Evolutionary conservation across 1,140 invertebrate species (phyloP).

Genomic region (Zaprionus capensis): DNA sequence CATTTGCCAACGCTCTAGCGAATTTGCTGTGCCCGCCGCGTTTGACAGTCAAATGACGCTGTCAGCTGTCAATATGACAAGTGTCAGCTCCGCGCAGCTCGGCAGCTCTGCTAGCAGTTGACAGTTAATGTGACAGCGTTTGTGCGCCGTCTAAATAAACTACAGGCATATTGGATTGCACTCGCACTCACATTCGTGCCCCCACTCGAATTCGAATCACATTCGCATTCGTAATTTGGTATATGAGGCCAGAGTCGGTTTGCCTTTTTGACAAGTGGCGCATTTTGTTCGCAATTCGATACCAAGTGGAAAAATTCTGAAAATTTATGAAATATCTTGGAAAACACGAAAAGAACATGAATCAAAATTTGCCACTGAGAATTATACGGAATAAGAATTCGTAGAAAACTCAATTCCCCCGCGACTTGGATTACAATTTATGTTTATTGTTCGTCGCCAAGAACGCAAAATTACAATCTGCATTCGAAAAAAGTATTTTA

Average conservation of each 20-base stretch:
- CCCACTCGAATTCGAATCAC: not conserved
- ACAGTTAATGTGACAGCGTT: slow-evolving; percentile 81
- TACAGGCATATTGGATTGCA: slow-evolving; percentile 79
- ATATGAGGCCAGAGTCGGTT: slow-evolving; percentile 1
- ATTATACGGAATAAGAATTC: not conserved
- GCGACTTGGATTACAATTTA: slow-evolving; percentile 33
- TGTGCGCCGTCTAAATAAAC: slow-evolving; percentile 74
- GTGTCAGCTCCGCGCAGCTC: slow-evolving; percentile 65
- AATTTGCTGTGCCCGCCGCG: slow-evolving; percentile 54
- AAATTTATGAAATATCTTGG: not conserved
- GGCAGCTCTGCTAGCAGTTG: slow-evolving; percentile 59
- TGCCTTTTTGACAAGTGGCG: slow-evolving; percentile 7
- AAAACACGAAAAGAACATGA: not conserved
- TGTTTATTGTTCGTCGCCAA: slow-evolving; percentile 29
- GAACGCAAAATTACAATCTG: slow-evolving; percentile 29
- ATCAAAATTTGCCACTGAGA: not conserved
- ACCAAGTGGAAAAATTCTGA: not conserved
- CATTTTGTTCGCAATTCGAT: not conserved
- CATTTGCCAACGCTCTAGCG: slow-evolving; percentile 20
- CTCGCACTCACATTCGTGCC: not conserved
- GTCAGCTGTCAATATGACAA: slow-evolving; percentile 81
- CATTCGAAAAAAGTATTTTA: slow-evolving; percentile 21
- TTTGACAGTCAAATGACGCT: slow-evolving; percentile 82
- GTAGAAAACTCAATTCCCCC: not conserved
- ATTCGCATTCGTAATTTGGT: not conserved